These are phyloP conservation scores for Xylocampa areola DNA, from an alignment of 2,888 invertebrate species.

Conservation along the genomic window DNA sequence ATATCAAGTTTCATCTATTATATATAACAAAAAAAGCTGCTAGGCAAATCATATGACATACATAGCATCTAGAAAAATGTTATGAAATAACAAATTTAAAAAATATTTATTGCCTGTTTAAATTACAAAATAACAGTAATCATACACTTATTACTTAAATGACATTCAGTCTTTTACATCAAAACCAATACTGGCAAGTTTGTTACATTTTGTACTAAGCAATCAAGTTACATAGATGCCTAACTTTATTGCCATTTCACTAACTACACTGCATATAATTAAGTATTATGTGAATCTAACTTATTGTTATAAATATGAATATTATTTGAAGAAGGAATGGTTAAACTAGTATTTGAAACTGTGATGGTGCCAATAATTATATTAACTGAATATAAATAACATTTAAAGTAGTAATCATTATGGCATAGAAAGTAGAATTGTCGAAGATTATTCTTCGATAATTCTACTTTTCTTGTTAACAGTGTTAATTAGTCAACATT, in stretches of 20 bases:
- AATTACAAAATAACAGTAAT: slow-evolving; percentile 81
- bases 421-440: no score
- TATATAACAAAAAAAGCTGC: slow-evolving; percentile 64
- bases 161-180: slow-evolving; percentile 89
- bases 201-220: slow-evolving; percentile 89
- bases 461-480: no score
- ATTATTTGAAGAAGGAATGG: slow-evolving; percentile 52
- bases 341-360: slow-evolving; percentile 22
- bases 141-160: slow-evolving; percentile 78
- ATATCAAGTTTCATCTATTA: slow-evolving; percentile 47
- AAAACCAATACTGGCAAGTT: slow-evolving; percentile 90
- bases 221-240: slow-evolving; percentile 76
- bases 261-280: slow-evolving; percentile 66
- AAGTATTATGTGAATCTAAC: slow-evolving; percentile 2
- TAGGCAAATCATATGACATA: slow-evolving; percentile 67
- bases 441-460: no score
- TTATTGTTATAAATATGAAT: slow-evolving; percentile 15
- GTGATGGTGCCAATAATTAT: no score
- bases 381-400: no score
- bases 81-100: slow-evolving; percentile 59
- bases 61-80: slow-evolving; percentile 57
- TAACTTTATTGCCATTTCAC: slow-evolving; percentile 80
- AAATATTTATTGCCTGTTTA: slow-evolving; percentile 71
- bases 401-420: no score
- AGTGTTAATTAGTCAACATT: background rate